Conservation (phyloP, 2,113 vertebrate species). For the Apodemus speciosus region DNA sequence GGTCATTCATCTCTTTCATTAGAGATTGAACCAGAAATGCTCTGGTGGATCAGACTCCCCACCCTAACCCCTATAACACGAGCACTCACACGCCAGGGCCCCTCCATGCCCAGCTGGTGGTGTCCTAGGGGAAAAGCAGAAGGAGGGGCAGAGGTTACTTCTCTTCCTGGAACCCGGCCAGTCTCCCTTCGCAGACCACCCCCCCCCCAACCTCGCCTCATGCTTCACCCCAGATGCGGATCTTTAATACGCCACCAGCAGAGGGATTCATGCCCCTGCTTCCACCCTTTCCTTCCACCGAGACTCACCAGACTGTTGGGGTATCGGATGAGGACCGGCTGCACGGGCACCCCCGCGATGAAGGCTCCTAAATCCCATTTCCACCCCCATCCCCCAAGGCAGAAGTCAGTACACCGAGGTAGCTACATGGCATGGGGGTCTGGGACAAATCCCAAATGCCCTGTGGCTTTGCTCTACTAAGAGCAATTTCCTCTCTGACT, state of each 20-base stretch:
- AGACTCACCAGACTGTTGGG: conserved; percentile 90
- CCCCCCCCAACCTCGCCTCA: background rate
- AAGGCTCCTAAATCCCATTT: conserved; percentile 89
- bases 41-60: background rate
- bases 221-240: background rate
- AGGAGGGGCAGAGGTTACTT: background rate
- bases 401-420: conserved; percentile 57
- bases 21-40: background rate
- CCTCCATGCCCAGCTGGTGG: conserved; percentile 85
- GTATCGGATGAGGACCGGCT: conserved; percentile 92
- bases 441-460: background rate
- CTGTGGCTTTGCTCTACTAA: background rate
- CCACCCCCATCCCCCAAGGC: conserved; percentile 60
- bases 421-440: background rate
- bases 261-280: background rate
- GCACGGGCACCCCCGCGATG: conserved; percentile 91
- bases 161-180: background rate
- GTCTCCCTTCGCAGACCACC: background rate
- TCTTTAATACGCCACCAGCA: too few species aligned
- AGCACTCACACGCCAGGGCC: conserved; percentile 85
- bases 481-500: conserved; percentile 24
- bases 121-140: conserved; percentile 76
- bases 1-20: background rate
- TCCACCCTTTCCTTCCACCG: background rate
- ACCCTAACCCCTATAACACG: background rate